Base-by-base conservation (phyloP, 2,888 invertebrate genomes). In the Philaethria dido region DNA sequence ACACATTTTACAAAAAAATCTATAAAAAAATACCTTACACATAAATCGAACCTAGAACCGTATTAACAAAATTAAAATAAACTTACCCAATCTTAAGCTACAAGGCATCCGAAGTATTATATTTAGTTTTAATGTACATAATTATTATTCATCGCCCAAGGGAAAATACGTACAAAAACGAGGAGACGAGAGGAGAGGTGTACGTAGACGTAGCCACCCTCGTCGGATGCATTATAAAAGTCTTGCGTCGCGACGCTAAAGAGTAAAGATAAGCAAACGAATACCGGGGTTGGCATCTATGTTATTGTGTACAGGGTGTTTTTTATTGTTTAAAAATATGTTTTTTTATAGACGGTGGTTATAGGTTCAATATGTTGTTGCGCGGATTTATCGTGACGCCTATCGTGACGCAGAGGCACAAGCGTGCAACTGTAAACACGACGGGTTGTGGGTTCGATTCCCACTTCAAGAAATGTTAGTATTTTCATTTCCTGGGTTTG, bases 191-290 rank as follows among this genome's bases (percentile, higher is more conserved):
- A n/a, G n/a, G n/a, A n/a, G n/a, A n/a, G n/a, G n/a, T 18, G 14
- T 4, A 45, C 14, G 44, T 18, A 59, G 33, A 33, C 59, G 18
- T 39, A 22, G 16, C 36, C 39, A n/a, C 61, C 13, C n/a, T 42
- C 16, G 54, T 55, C 54, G 62, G 25, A 81, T 86, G 83, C 83
- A 84, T 82, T 82, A 83, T 84, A 87, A 87, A 87, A 87, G 83
- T 86, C 69, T 62, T 68, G 67, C 68, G 59, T 73, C 77, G 71
- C 77, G 76, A 78, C 79, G 83, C 77, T 47, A 79, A 82, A 81
- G 80, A 78, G 81, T 78, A 83, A 85, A 87, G 87, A 88, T 88
- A 88, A 87, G 83, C 84, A 78, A 87, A 86, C 83, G 83, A 84
- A 81, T 85, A 65, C 69, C 68, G 72, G 72, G 75, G 73, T 69